phyloP scores from a whole-genome alignment of 2,888 invertebrate species.

The Aphodius granarius region DNA sequence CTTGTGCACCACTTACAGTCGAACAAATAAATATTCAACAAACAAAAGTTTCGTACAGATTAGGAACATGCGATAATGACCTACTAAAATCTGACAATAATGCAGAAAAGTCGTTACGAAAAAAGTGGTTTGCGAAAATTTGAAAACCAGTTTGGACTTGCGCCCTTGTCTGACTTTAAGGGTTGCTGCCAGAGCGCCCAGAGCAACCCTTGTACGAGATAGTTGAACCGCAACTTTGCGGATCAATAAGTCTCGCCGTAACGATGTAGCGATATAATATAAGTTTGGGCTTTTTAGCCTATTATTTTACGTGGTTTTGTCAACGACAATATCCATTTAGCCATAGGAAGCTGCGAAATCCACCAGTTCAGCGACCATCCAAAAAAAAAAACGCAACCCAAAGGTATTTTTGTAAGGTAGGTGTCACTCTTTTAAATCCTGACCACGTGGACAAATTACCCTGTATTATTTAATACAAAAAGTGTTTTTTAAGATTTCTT shows the following conservation, averaged over 20 bases:
- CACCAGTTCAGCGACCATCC: not conserved
- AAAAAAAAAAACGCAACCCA: not conserved
- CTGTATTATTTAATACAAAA: not conserved
- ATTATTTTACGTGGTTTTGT: slow-evolving; percentile 2
- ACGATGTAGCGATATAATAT: slow-evolving; percentile 46
- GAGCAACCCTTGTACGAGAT: too few relatives aligned
- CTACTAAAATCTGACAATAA: too few relatives aligned
- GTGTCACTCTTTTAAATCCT: not conserved
- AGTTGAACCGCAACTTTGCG: slow-evolving; percentile 2
- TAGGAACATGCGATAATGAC: too few relatives aligned
- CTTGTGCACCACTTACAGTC: too few relatives aligned
- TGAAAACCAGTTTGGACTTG: not conserved
- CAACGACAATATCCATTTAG: not conserved
- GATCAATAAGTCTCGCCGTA: slow-evolving; percentile 22
- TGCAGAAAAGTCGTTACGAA: not conserved
- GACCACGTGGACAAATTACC: not conserved
- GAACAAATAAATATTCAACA: too few relatives aligned
- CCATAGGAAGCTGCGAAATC: not conserved
- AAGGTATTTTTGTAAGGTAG: not conserved
- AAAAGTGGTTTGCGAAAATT: not conserved
- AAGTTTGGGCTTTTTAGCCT: slow-evolving; percentile 25
- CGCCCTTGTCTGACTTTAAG: not conserved
- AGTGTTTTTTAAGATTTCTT: too few relatives aligned
- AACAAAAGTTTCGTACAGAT: too few relatives aligned
- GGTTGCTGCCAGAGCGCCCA: too few relatives aligned